Evolutionary conservation across 2,888 invertebrate genomes (phyloP), one percentile per base, ranked within the genome.

Genomic region (Macaria notata): DNA sequence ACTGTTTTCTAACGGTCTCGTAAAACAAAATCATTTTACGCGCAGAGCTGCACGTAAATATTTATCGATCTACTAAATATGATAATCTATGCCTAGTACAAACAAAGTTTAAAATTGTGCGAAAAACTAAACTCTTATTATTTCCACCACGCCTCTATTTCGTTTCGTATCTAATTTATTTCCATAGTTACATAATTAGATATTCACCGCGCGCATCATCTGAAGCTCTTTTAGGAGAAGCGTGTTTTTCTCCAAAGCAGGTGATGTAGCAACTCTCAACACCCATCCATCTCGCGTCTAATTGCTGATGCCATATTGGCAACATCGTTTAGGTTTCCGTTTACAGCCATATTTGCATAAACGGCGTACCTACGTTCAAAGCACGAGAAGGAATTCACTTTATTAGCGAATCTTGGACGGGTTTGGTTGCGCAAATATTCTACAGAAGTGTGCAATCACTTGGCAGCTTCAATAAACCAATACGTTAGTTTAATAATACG

Each of bases 401-500:
- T 61, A 62, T 59, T 59, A 49, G 54, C 57, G 64, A 63, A 56
- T 65, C 56, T 56, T 44, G 49, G 45, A 50, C 56, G 44, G 50
- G 56, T 54, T 56, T 44, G 43, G 52, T 65, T 68, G 54, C 62
- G 65, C 58, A 65, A 65, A 60, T 51, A 54, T 8, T 38, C 5
- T 38, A 41, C 41, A 41, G 41, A 54, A 44, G 31, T 59, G 56
- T 56, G 64, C 59, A 61, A 61, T 69, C 64, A 66, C 69, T 62
- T 60, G 65, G 69, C 63, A 49, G 62, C 56, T 64, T 64, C 46
- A 68, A 69, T 73, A 75, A 72, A 75, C 72, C 70, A 72, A 78
- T 78, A 72, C 64, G 66, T 72, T 59, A 63, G 64, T 67, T 53
- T 75, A 76, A 72, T 74, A 72, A 73, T 70, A 75, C 62, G 36